Evolutionary conservation across 2,113 vertebrate genomes (phyloP).

Genomic region (Ellobius talpinus): DNA sequence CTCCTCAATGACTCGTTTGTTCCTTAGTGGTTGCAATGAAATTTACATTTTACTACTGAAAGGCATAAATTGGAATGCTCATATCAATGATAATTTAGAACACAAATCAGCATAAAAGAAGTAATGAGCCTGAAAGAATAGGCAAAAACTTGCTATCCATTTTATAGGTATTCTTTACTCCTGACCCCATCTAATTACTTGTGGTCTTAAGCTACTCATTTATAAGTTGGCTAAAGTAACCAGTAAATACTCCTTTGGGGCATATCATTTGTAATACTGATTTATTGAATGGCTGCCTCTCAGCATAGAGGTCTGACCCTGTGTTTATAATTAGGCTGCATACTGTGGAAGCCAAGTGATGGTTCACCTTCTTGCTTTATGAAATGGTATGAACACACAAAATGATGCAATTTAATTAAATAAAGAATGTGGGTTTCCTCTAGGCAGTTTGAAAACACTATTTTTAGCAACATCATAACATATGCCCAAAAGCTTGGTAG

Average conservation of each 20-base stretch:
- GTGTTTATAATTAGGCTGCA: slow-evolving; percentile 72
- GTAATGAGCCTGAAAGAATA: neutral
- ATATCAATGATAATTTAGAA: slow-evolving; percentile 13
- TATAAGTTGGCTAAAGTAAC: slow-evolving; percentile 75
- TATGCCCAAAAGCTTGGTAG: slow-evolving; percentile 20
- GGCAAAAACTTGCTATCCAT: slow-evolving; percentile 14
- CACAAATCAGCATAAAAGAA: slow-evolving; percentile 45
- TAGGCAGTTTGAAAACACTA: slow-evolving; percentile 45
- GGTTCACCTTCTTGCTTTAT: slow-evolving; percentile 49
- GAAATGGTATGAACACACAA: slow-evolving; percentile 50
- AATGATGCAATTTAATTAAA: slow-evolving; percentile 65
- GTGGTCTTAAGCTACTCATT: slow-evolving; percentile 70
- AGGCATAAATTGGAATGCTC: slow-evolving; percentile 11
- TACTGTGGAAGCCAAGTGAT: slow-evolving; percentile 65
- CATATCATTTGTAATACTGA: slow-evolving; percentile 77
- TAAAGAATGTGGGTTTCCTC: slow-evolving; percentile 29
- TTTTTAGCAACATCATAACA: slow-evolving; percentile 58
- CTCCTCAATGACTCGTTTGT: slow-evolving; percentile 52
- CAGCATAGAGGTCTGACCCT: slow-evolving; percentile 52
- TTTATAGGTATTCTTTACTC: slow-evolving; percentile 60
- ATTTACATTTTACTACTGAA: slow-evolving; percentile 39
- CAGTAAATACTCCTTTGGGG: slow-evolving; percentile 78
- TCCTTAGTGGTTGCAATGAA: slow-evolving; percentile 53
- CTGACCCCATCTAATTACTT: slow-evolving; percentile 65
- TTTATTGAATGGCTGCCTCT: slow-evolving; percentile 69